Base-by-base conservation (phyloP, 2,113 vertebrate species). In the Rhea pennata region DNA sequence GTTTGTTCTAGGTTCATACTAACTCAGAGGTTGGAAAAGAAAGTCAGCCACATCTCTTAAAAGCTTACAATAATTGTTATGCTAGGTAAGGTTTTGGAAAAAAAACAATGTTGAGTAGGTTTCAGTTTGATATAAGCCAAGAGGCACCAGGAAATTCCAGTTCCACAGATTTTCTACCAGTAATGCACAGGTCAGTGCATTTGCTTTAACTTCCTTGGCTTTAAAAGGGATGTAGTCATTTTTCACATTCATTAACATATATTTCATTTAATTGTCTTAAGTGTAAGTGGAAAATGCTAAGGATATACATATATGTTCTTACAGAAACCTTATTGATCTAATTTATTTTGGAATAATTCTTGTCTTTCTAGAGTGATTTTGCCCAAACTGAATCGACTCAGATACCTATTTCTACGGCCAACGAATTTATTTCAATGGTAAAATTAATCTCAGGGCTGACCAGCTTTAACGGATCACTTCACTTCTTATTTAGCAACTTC, bases 101-200 rank as follows among this genome's bases (percentile, higher is more conserved):
- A 59, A 66, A 91, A 33, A 80, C 6, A 58, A 92, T 86, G 71
- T 84, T 93, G 31, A 26, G 26, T 93, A 94, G 56, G 40, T 67
- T 93, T 88, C 90, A 94, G 24, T 42, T 81, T 84, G 48, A 27
- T 24, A 67, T 16, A 94, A 83, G 71, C 73, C 29, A 61, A 64
- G 17, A 94, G 26, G 53, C 78, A 86, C 9, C 71, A 92, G 93
- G 89, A 97, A 94, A 95, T 93, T 90, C 88, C 58, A 80, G 36
- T 93, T 93, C 36, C 69, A 87, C 92, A 93, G 94, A 86, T 94
- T 51, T 88, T 89, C 56, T 66, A 31, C 1, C 2, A 40, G 21
- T 21, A 44, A 31, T 0, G 1, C 58, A 78, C 78, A 40, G 17
- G 17, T 88, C 27, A 54, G 3, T 17, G 7, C 40, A 19, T 87